These are phyloP conservation scores for Drosophila bipectinata DNA, from an alignment of 1,140 invertebrate species.

Conservation along the genomic window DNA sequence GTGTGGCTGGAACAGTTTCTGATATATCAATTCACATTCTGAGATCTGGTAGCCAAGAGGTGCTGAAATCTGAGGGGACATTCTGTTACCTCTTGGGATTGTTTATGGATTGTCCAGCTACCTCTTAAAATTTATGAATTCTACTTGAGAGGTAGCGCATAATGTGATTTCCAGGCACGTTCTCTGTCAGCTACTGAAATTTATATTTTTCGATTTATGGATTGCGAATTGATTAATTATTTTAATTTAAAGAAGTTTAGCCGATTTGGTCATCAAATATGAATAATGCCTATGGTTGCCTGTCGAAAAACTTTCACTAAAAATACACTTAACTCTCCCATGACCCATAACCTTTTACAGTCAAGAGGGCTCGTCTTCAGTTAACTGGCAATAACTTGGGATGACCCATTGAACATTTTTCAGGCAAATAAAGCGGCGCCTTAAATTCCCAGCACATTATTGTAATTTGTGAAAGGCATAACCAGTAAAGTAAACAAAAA, in stretches of 20 bases:
- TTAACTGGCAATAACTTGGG: conserved; percentile 21
- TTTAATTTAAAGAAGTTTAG: conserved; percentile 8
- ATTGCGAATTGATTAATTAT: conserved; percentile 3
- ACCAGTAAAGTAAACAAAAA: conserved; percentile 47
- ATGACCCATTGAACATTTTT: conserved; percentile 17
- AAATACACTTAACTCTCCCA: conserved; percentile 30
- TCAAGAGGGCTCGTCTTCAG: conserved; percentile 20
- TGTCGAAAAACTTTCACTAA: conserved; percentile 17
- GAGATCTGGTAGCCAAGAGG: conserved; percentile 27
- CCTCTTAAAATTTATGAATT: conserved; percentile 31
- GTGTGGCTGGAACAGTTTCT: conserved; percentile 59
- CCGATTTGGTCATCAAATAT: too few species aligned
- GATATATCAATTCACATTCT: conserved; percentile 66
- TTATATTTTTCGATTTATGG: conserved; percentile 24
- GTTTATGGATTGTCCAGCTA: conserved; percentile 28
- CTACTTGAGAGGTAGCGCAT: conserved; percentile 8
- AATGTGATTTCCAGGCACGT: conserved; percentile 55
- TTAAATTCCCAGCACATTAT: conserved; percentile 50
- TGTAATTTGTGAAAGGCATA: conserved; percentile 70
- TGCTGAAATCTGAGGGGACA: conserved; percentile 14
- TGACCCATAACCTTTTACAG: conserved; percentile 29
- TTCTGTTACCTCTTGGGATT: conserved; percentile 17
- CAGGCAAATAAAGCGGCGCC: conserved; percentile 28
- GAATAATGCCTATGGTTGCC: background rate
- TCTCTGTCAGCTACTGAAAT: conserved; percentile 32